Evolutionary conservation across 2,113 vertebrate species (phyloP).

Genomic region (Oncorhynchus kisutch): DNA sequence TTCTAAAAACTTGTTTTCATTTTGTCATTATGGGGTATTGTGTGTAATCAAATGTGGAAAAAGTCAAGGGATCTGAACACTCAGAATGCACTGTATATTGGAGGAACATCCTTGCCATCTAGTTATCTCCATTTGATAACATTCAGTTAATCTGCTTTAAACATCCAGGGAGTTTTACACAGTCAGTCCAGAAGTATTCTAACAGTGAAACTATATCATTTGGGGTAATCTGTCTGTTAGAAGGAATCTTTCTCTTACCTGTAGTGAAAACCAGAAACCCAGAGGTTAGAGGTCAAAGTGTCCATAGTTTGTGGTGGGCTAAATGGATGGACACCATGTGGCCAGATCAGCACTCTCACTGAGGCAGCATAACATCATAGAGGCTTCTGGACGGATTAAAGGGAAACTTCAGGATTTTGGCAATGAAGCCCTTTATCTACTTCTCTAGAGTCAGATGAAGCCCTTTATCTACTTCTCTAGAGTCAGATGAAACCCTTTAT

Average conservation of each 20-base stretch:
- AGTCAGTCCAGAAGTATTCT: constrained; percentile 40
- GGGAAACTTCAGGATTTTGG: too few species aligned
- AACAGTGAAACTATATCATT: constrained; percentile 40
- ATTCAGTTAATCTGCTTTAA: constrained; percentile 10
- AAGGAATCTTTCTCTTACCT: constrained; percentile 65
- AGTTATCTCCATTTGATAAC: background rate
- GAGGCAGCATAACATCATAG: background rate
- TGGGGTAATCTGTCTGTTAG: constrained; percentile 28
- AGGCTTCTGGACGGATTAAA: too few species aligned
- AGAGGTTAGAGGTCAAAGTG: constrained; percentile 60
- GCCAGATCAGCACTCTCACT: background rate
- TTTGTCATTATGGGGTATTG: too few species aligned
- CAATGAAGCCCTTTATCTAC: too few species aligned
- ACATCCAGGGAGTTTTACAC: constrained; percentile 35
- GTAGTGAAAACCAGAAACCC: constrained; percentile 61
- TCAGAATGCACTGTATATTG: too few species aligned
- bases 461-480: too few species aligned
- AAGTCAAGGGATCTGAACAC: too few species aligned
- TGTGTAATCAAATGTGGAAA: too few species aligned
- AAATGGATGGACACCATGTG: constrained; percentile 2
- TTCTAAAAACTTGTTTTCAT: too few species aligned
- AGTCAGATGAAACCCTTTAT: too few species aligned
- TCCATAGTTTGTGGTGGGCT: constrained; percentile 57
- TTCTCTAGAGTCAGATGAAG: too few species aligned
- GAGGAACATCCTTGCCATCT: background rate